These are phyloP conservation scores for Octodonta nipae DNA, from an alignment of 2,888 invertebrate genomes.

Conservation along the genomic window DNA sequence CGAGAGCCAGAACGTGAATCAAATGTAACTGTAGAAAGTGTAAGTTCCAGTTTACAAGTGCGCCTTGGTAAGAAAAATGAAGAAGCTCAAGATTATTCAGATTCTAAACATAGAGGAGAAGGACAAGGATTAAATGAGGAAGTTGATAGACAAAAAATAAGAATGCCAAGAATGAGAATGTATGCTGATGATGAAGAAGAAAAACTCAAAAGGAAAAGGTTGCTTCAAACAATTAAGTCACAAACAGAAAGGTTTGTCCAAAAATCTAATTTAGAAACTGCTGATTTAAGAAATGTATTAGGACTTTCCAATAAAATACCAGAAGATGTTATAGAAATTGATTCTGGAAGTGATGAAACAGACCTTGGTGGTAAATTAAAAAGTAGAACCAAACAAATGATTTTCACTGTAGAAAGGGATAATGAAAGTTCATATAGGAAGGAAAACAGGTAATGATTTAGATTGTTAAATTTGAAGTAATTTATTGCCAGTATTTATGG, in stretches of 20 bases:
- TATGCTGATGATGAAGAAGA: conserved; percentile 77
- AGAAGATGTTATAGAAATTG: conserved; percentile 3
- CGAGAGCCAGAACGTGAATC: conserved; percentile 39
- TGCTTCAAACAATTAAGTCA: conserved; percentile 28
- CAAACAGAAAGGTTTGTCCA: conserved; percentile 27
- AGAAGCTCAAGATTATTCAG: background rate
- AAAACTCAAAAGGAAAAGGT: conserved; percentile 36
- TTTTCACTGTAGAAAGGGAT: conserved; percentile 24
- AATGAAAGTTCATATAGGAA: no score
- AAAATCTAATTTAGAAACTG: conserved; percentile 13
- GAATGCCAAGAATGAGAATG: conserved; percentile 65
- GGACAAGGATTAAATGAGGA: no score
- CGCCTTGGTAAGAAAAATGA: background rate
- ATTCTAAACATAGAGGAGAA: no score
- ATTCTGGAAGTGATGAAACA: conserved; percentile 10
- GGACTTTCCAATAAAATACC: background rate
- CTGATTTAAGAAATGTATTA: conserved; percentile 5
- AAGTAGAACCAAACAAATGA: conserved; percentile 24
- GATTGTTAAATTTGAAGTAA: no score
- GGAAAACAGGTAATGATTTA: no score
- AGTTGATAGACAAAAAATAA: conserved; percentile 4
- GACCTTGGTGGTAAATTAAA: conserved; percentile 25
- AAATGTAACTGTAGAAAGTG: conserved; percentile 12
- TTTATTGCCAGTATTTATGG: no score
- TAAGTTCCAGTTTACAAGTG: no score